These are phyloP conservation scores for Calosoma granatense DNA, from an alignment of 1,140 invertebrate species.

Conservation along the genomic window DNA sequence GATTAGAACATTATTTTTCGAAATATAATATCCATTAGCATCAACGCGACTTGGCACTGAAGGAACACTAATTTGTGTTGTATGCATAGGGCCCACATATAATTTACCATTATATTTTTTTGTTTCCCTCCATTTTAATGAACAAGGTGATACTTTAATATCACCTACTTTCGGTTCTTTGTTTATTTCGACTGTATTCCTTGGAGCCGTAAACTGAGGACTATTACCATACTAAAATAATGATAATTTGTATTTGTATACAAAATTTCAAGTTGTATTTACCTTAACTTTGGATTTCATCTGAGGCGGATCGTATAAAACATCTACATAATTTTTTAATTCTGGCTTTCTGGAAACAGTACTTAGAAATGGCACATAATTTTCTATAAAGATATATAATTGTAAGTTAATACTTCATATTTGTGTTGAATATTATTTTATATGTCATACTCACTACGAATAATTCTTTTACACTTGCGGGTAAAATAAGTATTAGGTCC, in stretches of 20 bases:
- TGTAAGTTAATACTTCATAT: too few species aligned
- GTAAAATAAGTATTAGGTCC: neutral
- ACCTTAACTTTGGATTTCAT: neutral
- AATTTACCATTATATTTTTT: slow-evolving; percentile 16
- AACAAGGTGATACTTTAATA: neutral
- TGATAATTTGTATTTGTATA: too few species aligned
- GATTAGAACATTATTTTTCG: slow-evolving; percentile 15
- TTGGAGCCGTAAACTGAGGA: neutral
- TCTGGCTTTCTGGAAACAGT: neutral
- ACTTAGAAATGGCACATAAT: neutral
- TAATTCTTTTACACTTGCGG: neutral
- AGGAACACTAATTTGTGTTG: slow-evolving; percentile 16
- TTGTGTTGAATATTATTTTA: too few species aligned
- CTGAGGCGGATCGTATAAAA: neutral
- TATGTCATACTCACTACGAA: neutral
- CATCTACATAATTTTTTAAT: neutral
- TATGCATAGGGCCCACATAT: slow-evolving; percentile 23
- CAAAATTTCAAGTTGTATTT: too few species aligned
- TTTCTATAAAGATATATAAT: neutral
- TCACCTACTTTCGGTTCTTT: neutral
- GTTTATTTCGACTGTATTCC: neutral
- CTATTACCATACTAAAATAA: slow-evolving; percentile 4
- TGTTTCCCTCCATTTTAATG: neutral
- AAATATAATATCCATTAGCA: slow-evolving; percentile 25
- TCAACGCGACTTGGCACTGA: slow-evolving; percentile 24